Base-by-base conservation (phyloP, 2,797 vertebrate genomes). In the Sebastes taczanowskii region DNA sequence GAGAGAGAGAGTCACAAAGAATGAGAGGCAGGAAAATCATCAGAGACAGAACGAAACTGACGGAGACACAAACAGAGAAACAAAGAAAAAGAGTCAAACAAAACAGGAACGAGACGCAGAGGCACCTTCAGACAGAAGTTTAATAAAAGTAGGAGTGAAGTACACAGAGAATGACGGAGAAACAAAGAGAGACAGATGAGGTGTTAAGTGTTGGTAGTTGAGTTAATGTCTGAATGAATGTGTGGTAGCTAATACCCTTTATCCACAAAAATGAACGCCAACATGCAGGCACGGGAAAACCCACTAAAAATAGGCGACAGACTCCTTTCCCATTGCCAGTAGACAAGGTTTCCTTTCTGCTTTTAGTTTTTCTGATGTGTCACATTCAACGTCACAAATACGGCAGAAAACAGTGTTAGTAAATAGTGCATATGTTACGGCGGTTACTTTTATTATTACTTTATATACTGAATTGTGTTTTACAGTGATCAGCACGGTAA, bases 21-120 rank as follows among this genome's bases (percentile, higher is more conserved):
- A 82, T 38, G 58, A 68, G 75, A 70, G 53, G n/a, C 20, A 59
- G 72, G 38, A 64, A 87, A 84, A 75, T 69, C 76, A 86, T 68
- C 73, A 83, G 78, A 85, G 84, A 77, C 76, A 20, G 64, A 88
- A 60, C 23, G 53, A 80, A 80, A 66, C 42, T 76, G 78, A 83
- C 63, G 68, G 56, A 87, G 38, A 75, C 5, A 11, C 61, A 83
- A 66, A 75, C 66, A 58, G 25, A 71, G 38, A 53, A 27, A 73
- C 35, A 77, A n/a, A 32, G 30, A 83, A 56, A 29, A 79, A 53
- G 32, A 67, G 62, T 55, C 11, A 85, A 81, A 72, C 30, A 71
- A 73, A 67, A 42, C 25, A 61, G 46, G 6, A 58, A 23, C 27
- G 35, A 42, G 65, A 73, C 23, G 55, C 70, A 64, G 60, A 71